phyloP scores from a whole-genome alignment of 1,140 invertebrate genomes.

The Colletes latitarsis region DNA sequence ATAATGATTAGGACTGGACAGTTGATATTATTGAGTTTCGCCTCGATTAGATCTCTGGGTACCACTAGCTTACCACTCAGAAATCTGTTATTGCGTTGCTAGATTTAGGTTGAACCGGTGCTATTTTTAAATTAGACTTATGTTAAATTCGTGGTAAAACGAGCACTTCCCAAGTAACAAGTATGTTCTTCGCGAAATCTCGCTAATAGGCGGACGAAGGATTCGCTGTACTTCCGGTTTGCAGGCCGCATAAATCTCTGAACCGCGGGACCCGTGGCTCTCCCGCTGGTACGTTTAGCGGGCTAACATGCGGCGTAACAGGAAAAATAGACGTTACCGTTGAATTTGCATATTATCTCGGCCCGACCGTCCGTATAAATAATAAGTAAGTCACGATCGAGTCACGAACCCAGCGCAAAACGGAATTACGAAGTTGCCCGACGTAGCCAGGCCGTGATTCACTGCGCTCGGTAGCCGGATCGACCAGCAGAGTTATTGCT shows the following conservation, averaged over 20 bases:
- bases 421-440: constrained; percentile 18
- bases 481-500: background rate
- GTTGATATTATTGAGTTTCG: too few species aligned
- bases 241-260: background rate
- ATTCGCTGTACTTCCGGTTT: background rate
- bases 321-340: constrained; percentile 10
- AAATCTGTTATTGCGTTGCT: too few species aligned
- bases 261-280: too few species aligned
- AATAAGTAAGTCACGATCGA: constrained; percentile 34
- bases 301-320: background rate
- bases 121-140: too few species aligned
- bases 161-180: too few species aligned
- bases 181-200: background rate
- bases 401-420: constrained; percentile 3
- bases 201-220: background rate
- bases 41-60: too few species aligned
- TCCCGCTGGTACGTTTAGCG: background rate
- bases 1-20: too few species aligned
- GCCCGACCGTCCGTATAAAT: background rate
- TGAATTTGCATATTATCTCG: constrained; percentile 33
- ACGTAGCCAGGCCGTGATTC: background rate
- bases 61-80: too few species aligned
- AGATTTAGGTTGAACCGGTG: too few species aligned
- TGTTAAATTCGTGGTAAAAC: too few species aligned
- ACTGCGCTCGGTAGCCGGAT: background rate